Conservation (phyloP, 2,888 invertebrate species). For the Galeruca laticollis region DNA sequence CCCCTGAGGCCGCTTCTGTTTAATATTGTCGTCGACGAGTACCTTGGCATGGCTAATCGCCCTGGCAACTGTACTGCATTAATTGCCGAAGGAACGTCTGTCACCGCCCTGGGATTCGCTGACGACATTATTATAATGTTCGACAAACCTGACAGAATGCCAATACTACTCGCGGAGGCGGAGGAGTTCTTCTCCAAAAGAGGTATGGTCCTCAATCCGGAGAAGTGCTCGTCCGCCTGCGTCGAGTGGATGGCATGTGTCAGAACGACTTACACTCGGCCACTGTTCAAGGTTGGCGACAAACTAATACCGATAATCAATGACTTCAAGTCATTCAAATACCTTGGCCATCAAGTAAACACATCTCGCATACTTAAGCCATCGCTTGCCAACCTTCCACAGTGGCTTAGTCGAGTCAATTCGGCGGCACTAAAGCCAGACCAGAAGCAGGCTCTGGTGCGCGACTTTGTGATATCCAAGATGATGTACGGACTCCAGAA, state of each 20-base stretch:
- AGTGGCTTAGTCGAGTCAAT: conserved; percentile 53
- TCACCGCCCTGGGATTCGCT: conserved; percentile 44
- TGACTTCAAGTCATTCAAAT: background rate
- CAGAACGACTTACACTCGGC: background rate
- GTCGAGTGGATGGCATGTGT: background rate
- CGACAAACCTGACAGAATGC: background rate
- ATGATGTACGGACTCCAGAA: conserved; percentile 59
- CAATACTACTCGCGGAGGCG: background rate
- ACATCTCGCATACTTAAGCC: background rate
- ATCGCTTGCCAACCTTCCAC: conserved; percentile 1
- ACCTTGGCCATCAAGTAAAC: background rate
- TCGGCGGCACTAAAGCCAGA: no score
- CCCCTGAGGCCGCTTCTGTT: conserved; percentile 58
- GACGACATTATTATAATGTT: conserved; percentile 48
- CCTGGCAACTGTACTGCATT: background rate
- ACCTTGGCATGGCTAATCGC: no score
- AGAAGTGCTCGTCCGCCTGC: no score
- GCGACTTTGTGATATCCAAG: conserved; percentile 57
- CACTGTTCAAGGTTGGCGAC: background rate
- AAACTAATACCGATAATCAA: background rate
- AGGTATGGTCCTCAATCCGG: conserved; percentile 44
- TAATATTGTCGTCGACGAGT: conserved; percentile 54
- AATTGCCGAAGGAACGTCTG: background rate
- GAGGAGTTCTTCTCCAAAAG: conserved; percentile 35
- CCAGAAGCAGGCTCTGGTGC: conserved; percentile 56